Evolutionary conservation across 2,113 vertebrate species (phyloP), one percentile per base, ranked within the genome.

Genomic region (Archocentrus centrarchus): DNA sequence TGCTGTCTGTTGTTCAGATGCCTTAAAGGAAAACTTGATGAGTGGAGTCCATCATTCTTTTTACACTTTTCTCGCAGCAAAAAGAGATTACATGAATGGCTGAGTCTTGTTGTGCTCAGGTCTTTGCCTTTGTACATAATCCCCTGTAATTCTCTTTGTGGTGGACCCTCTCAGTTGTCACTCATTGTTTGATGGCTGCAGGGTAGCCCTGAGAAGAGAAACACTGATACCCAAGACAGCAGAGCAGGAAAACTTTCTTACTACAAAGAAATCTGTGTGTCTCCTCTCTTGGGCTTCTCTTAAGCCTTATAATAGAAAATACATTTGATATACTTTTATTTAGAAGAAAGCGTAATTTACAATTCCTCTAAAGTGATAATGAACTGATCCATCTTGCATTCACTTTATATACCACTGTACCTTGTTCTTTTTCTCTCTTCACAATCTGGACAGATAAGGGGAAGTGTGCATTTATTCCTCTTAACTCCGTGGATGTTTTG

Each of bases 81-180:
- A 90, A 91, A 44, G 80, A 92, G 93, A 94, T 94, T 91, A 93
- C 90, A 93, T 84, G 92, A 93, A 91, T 86, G 90, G 76, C 53
- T 90, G 91, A 85, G 76, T 91, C 66, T 88, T 85, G 75, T 63
- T 87, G 66, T 81, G 84, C 81, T 89, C 75, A 89, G 83, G 89
- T 90, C 88, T 79, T 79, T 84, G 88, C 91, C 76, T 90, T 90
- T 88, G 59, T 76, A 75, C 81, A 83, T 95, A 95, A 95, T 95
- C 93, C 86, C 22, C 77, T 86, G 88, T 94, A 91, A 93, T 94
- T 93, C 92, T 92, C 92, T 93, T 92, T 93, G 90, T 93, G 87
- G 53, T 75, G 60, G 86, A 89, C 61, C 20, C 82, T 85, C 73
- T 92, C 85, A 76, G 82, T 87, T 93, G 91, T 91, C 89, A 80